Conservation (phyloP, 2,113 vertebrate genomes). For the Pygoscelis antarcticus region DNA sequence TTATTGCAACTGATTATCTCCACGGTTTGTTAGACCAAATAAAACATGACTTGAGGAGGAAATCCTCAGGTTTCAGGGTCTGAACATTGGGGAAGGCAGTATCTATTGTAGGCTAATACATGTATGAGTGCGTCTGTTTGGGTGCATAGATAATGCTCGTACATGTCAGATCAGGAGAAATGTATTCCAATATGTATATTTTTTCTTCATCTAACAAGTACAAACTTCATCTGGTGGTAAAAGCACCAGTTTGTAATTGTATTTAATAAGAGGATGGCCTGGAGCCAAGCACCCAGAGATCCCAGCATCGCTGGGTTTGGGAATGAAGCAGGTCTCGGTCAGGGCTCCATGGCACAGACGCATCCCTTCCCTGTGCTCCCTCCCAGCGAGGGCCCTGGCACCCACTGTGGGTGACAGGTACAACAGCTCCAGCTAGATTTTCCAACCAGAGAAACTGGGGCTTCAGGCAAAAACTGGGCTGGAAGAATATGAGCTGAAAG, state of each 20-base stretch:
- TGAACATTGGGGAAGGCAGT: background rate
- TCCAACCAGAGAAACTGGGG: background rate
- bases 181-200: background rate
- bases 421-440: background rate
- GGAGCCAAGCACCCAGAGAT: background rate
- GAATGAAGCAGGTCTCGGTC: background rate
- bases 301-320: background rate
- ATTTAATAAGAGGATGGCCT: slow-evolving; percentile 24
- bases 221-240: slow-evolving; percentile 4
- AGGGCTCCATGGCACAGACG: background rate
- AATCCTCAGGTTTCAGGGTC: background rate
- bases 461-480: background rate
- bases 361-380: background rate
- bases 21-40: background rate
- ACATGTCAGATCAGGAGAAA: slow-evolving; percentile 22
- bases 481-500: background rate
- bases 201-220: slow-evolving; percentile 49
- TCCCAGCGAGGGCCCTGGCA: background rate
- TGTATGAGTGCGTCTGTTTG: background rate
- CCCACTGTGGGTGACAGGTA: background rate
- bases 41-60: background rate
- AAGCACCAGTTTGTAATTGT: slow-evolving; percentile 6
- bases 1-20: background rate
- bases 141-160: background rate
- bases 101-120: background rate